Percentiles rank a stretch among this genome's conserved stretches.
Evolutionary conservation across 2,797 vertebrate genomes (phyloP).

Genomic region (Calcarius lapponicus): DNA sequence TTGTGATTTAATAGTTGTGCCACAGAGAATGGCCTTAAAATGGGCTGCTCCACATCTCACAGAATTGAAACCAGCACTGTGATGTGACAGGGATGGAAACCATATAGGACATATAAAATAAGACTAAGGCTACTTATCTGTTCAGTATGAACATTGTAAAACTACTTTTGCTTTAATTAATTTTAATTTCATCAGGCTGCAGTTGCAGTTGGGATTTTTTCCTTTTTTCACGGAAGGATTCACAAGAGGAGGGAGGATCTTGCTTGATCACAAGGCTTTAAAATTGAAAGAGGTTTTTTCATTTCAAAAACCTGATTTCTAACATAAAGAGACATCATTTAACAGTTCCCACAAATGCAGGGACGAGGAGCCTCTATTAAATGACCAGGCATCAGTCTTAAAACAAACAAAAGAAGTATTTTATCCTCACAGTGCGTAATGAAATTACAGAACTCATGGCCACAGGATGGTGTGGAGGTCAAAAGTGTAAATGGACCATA

Average conservation of each 20-base stretch:
- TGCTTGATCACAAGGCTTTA: background rate
- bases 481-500: constrained; percentile 55
- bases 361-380: background rate
- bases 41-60: background rate
- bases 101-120: background rate
- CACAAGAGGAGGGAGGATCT: background rate
- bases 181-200: background rate
- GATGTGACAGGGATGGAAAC: background rate
- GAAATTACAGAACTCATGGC: constrained; percentile 52
- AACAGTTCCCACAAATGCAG: background rate
- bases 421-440: constrained; percentile 27
- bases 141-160: background rate
- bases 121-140: background rate
- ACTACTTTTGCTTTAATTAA: background rate
- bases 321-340: background rate
- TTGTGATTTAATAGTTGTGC: background rate
- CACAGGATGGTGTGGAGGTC: constrained; percentile 38
- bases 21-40: background rate
- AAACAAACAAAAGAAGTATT: constrained; percentile 48
- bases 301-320: background rate
- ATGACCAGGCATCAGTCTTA: constrained; percentile 12
- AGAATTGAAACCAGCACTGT: background rate
- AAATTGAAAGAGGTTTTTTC: background rate
- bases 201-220: background rate
- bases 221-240: background rate